Percentiles rank a stretch among this genome's conserved stretches.
These are phyloP conservation scores for Cyprinus carpio DNA, from an alignment of 2,113 vertebrate species.

Conservation along the genomic window DNA sequence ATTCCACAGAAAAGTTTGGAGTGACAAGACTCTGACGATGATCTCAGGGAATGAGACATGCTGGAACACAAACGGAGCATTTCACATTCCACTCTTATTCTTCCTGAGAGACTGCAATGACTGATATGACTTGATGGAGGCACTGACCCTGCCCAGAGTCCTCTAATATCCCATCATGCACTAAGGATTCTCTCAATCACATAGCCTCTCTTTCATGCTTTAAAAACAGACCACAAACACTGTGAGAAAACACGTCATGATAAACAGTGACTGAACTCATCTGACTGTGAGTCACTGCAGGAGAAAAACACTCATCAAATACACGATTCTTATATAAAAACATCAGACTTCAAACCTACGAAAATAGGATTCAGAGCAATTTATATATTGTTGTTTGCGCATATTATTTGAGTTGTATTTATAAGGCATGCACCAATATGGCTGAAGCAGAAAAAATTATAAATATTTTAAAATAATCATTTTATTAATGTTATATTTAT, in stretches of 20 bases:
- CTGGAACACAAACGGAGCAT: not conserved
- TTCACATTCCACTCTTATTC: not conserved
- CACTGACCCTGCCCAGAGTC: not conserved
- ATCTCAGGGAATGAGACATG: not conserved
- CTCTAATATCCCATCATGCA: conserved; percentile 4
- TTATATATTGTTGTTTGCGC: not conserved
- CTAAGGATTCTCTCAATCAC: not conserved
- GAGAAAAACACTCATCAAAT: not conserved
- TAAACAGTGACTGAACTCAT: conserved; percentile 25
- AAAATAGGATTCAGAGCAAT: no score
- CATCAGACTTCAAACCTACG: not conserved
- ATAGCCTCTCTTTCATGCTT: conserved; percentile 5
- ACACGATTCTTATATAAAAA: not conserved
- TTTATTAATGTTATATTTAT: not conserved
- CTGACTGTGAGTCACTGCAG: conserved; percentile 23
- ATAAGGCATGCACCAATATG: not conserved
- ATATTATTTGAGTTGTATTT: not conserved
- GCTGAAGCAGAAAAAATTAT: not conserved
- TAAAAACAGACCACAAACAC: not conserved
- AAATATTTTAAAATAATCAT: not conserved
- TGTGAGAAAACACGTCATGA: conserved; percentile 12
- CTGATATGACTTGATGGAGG: not conserved
- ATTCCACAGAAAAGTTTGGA: not conserved
- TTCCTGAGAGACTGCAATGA: not conserved
- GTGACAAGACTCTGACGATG: not conserved